These are phyloP conservation scores for Sisor rabdophorus DNA, from an alignment of 2,113 vertebrate species.

Conservation along the genomic window DNA sequence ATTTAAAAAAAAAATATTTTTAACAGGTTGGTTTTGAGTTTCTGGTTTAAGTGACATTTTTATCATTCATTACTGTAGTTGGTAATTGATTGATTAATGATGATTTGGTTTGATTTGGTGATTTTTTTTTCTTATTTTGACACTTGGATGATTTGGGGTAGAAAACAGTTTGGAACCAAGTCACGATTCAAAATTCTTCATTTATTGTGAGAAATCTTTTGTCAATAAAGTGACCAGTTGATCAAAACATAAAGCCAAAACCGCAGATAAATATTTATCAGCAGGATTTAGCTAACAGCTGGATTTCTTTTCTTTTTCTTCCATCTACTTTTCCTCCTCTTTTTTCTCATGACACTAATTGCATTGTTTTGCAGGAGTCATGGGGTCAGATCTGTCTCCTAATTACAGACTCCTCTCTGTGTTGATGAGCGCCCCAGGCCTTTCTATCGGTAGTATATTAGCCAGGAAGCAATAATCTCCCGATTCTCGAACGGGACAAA, in stretches of 20 bases:
- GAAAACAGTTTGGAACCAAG: too few species aligned
- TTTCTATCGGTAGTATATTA: slow-evolving; percentile 42
- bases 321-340: slow-evolving; percentile 29
- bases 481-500: slow-evolving; percentile 32
- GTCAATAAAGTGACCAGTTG: not conserved
- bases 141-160: not conserved
- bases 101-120: not conserved
- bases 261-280: not conserved
- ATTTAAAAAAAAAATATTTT: too few species aligned
- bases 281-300: not conserved
- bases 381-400: slow-evolving; percentile 46
- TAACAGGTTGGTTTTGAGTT: not conserved
- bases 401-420: slow-evolving; percentile 44
- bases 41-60: not conserved
- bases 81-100: not conserved
- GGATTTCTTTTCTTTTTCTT: slow-evolving; percentile 22
- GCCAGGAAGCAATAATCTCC: slow-evolving; percentile 50
- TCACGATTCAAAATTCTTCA: not conserved
- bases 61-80: not conserved
- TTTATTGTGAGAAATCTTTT: not conserved
- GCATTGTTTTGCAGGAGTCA: slow-evolving; percentile 45
- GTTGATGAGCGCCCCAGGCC: slow-evolving; percentile 41
- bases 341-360: slow-evolving; percentile 47
- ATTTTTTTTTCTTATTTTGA: not conserved
- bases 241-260: not conserved